Base-by-base conservation (phyloP, 2,797 vertebrate genomes). In the Pipistrellus kuhlii region DNA sequence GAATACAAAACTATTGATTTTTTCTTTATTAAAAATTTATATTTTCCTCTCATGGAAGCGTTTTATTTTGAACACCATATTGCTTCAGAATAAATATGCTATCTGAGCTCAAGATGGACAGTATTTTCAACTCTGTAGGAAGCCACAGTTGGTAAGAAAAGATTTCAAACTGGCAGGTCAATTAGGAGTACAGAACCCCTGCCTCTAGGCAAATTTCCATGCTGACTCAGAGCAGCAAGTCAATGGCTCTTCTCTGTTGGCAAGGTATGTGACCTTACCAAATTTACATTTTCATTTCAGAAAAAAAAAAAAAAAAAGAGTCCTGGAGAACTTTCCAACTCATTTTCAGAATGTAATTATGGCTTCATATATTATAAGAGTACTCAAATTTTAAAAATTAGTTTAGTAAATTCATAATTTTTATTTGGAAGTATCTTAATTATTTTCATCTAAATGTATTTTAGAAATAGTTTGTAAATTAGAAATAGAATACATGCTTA, bases 151-250 rank as follows among this genome's bases (percentile, higher is more conserved):
- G 68, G 38, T 76, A 94, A 78, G 55, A 38, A 94, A 95, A 88
- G 84, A 66, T 78, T 94, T 94, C 77, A 94, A 94, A 87, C 78
- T 92, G 82, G 81, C 55, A 94, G 72, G 75, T 94, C 90, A 96
- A 64, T 94, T 96, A 92, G 53, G 57, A 95, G 72, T 68, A 62
- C 59, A 82, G 80, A 96, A 55, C 15, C 72, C 68, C 57, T 85
- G 62, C 78, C 78, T 95, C 80, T 20, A 80, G 73, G 85, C 69
- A 89, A 84, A 80, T 94, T 90, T 95, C 85, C 81, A 76, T 8
- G 35, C 77, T 87, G 68, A 91, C 73, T 92, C 75, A 77, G 71
- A 93, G 82, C 51, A 73, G 6, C 10, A 12, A 82, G 51, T 91
- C 62, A 73, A 23, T 4, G 7, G 27, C 17, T 90, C n/a, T 88